phyloP scores from a whole-genome alignment of 2,888 invertebrate genomes.

The Ectemnius continuus region DNA sequence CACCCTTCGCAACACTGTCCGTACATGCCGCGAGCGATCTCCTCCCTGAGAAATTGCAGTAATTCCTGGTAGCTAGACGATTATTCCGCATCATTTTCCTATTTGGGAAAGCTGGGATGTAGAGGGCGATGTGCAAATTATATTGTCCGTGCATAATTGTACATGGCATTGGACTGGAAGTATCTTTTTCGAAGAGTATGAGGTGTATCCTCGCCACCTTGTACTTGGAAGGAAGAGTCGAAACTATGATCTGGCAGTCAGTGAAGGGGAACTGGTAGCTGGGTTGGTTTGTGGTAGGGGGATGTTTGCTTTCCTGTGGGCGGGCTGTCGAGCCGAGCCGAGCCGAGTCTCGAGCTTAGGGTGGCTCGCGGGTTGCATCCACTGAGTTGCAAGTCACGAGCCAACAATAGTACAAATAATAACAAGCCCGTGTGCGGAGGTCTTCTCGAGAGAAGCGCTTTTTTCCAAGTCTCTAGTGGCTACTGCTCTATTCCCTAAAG shows the following conservation, averaged over 20 bases:
- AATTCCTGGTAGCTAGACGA: too few relatives aligned
- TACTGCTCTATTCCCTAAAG: conserved; percentile 66
- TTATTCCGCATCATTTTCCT: too few relatives aligned
- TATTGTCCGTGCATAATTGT: too few relatives aligned
- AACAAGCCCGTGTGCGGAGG: conserved; percentile 68
- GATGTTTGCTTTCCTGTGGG: conserved; percentile 74
- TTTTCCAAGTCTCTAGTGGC: conserved; percentile 64
- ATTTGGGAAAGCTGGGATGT: too few relatives aligned
- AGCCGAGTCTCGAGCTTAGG: conserved; percentile 43
- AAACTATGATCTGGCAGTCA: too few relatives aligned
- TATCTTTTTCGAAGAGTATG: too few relatives aligned
- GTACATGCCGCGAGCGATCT: neutral
- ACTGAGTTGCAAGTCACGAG: conserved; percentile 75
- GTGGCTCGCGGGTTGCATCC: conserved; percentile 60
- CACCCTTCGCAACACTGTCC: conserved; percentile 7
- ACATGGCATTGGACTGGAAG: too few relatives aligned
- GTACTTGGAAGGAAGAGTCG: too few relatives aligned
- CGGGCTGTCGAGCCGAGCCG: conserved; percentile 52
- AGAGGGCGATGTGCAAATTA: too few relatives aligned
- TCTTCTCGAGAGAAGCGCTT: conserved; percentile 64
- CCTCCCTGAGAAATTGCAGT: too few relatives aligned
- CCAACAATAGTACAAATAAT: conserved; percentile 78
- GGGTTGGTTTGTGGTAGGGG: conserved; percentile 48
- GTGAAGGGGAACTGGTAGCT: neutral
- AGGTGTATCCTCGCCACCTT: too few relatives aligned